These are phyloP conservation scores for Anser brachyrhynchus DNA, from an alignment of 2,113 vertebrate genomes.

Conservation along the genomic window DNA sequence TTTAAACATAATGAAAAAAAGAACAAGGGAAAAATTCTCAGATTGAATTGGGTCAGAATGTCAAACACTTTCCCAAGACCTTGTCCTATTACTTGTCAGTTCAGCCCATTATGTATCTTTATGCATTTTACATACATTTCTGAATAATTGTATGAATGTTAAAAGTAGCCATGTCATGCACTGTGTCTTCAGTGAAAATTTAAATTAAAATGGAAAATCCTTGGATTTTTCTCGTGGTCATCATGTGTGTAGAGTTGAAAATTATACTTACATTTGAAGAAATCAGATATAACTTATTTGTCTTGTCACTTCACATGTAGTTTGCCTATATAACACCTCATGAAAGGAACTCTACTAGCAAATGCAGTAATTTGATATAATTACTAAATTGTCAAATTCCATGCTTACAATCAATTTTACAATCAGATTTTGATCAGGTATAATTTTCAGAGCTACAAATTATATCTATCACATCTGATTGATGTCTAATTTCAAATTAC, in stretches of 20 bases:
- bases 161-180: background rate
- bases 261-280: background rate
- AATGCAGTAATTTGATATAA: slow-evolving; percentile 29
- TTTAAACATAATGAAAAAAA: background rate
- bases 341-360: slow-evolving; percentile 10
- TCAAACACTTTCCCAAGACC: background rate
- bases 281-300: background rate
- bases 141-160: background rate
- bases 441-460: slow-evolving; percentile 30
- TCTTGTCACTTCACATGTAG: slow-evolving; percentile 49
- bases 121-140: background rate
- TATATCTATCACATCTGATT: slow-evolving; percentile 16
- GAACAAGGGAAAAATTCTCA: background rate
- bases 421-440: background rate
- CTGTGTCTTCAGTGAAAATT: background rate
- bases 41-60: background rate
- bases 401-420: slow-evolving; percentile 29
- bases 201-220: slow-evolving; percentile 43
- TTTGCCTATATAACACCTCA: slow-evolving; percentile 10
- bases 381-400: slow-evolving; percentile 51
- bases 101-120: background rate
- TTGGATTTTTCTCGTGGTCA: slow-evolving; percentile 3
- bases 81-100: background rate
- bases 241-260: background rate
- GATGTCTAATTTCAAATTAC: slow-evolving; percentile 16